A percentile compares a stretch with the other conserved stretches of the same genome.
phyloP scores from a whole-genome alignment of 2,888 invertebrate genomes.

The Leptopilina syphax region DNA sequence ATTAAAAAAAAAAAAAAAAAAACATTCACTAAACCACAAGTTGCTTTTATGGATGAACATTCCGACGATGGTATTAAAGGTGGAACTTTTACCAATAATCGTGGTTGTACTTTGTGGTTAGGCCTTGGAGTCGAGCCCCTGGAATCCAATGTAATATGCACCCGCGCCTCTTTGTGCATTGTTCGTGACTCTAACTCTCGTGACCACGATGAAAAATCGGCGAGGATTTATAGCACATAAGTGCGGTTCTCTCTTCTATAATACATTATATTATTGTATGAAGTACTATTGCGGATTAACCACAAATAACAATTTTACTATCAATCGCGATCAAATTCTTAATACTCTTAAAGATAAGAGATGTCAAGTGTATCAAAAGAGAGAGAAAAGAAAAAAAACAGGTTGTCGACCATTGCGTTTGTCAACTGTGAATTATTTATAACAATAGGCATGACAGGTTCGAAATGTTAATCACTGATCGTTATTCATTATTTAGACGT shows the following conservation, averaged over 20 bases:
- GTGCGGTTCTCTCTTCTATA: conserved; percentile 53
- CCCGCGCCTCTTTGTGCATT: conserved; percentile 59
- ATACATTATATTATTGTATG: conserved; percentile 48
- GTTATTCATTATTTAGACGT: no score
- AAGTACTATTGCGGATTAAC: conserved; percentile 52
- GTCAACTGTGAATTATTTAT: no score
- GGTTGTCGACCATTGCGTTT: background rate
- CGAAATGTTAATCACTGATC: background rate
- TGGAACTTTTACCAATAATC: conserved; percentile 24
- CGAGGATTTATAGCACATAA: conserved; percentile 56
- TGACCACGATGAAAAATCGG: conserved; percentile 59
- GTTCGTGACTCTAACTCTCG: conserved; percentile 61
- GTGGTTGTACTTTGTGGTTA: conserved; percentile 50
- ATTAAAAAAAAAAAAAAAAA: background rate
- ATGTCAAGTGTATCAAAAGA: conserved; percentile 53
- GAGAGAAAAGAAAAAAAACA: background rate
- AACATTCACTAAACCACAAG: conserved; percentile 31
- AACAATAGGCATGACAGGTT: background rate
- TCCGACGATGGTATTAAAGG: conserved; percentile 5
- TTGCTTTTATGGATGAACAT: conserved; percentile 29
- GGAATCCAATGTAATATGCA: conserved; percentile 66
- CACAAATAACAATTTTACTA: conserved; percentile 29
- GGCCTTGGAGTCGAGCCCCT: conserved; percentile 69
- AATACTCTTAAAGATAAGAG: conserved; percentile 42
- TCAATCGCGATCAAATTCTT: conserved; percentile 38